A percentile compares a stretch with the other conserved stretches of the same genome.
Conservation (phyloP, 2,113 vertebrate genomes). For the Mixornis gularis region DNA sequence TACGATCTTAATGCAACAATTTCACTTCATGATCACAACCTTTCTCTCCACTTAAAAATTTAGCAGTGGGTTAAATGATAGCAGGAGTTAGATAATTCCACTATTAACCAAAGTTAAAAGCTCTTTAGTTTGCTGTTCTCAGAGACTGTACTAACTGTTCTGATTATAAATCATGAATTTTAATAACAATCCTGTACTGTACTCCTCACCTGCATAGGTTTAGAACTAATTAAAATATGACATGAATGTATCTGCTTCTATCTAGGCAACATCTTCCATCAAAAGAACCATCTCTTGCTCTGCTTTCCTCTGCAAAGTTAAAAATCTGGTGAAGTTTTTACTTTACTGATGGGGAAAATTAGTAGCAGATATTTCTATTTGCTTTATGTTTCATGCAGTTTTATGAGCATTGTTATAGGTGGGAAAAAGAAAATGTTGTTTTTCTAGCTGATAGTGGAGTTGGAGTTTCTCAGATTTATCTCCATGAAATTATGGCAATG, state of each 20-base stretch:
- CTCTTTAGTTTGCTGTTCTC: not conserved
- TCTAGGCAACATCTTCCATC: not conserved
- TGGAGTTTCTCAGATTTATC: not conserved
- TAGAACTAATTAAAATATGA: conserved; percentile 8
- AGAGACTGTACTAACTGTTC: not conserved
- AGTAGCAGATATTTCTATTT: not conserved
- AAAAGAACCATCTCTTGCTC: not conserved
- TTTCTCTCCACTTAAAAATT: not conserved
- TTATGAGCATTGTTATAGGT: not conserved
- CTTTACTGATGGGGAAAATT: not conserved
- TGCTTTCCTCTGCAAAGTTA: not conserved
- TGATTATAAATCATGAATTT: conserved; percentile 16
- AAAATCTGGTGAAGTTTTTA: not conserved
- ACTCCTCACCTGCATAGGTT: not conserved
- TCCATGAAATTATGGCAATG: not conserved
- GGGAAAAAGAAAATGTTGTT: not conserved
- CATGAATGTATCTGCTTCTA: not conserved
- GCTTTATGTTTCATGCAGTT: not conserved
- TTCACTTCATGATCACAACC: not conserved
- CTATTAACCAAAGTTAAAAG: not conserved
- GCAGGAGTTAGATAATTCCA: not conserved
- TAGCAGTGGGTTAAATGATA: not conserved
- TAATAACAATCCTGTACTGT: not conserved
- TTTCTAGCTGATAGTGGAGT: not conserved
- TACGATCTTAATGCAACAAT: not conserved